phyloP scores from a whole-genome alignment of 2,888 invertebrate species.

The Prosopocoilus inquinatus region DNA sequence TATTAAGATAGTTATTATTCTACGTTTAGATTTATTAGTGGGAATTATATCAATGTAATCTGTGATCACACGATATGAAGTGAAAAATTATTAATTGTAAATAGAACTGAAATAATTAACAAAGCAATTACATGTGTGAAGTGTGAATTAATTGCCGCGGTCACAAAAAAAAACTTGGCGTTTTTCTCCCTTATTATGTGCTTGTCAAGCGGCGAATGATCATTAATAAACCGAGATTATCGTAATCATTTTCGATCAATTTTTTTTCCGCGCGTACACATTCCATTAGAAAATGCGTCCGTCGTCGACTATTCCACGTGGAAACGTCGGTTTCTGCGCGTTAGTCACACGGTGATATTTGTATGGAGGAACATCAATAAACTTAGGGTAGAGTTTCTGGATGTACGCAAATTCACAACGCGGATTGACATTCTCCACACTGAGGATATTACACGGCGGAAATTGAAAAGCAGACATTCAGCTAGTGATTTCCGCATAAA shows the following conservation, averaged over 20 bases:
- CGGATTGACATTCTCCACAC: slow-evolving; percentile 22
- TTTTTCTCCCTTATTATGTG: slow-evolving; percentile 4
- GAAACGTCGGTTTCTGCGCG: too few species aligned
- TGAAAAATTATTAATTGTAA: not conserved
- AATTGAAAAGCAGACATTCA: slow-evolving; percentile 44
- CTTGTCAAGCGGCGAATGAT: slow-evolving; percentile 3
- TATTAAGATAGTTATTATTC: too few species aligned
- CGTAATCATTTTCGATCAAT: slow-evolving; percentile 15
- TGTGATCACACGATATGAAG: not conserved
- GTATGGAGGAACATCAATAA: slow-evolving; percentile 8
- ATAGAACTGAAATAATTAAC: slow-evolving; percentile 5
- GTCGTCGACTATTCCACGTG: not conserved
- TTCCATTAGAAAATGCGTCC: not conserved
- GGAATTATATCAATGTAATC: slow-evolving; percentile 8
- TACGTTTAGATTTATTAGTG: not conserved
- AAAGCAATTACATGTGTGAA: slow-evolving; percentile 9
- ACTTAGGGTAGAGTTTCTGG: slow-evolving; percentile 9
- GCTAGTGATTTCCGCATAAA: slow-evolving; percentile 24
- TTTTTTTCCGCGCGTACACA: not conserved
- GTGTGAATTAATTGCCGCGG: slow-evolving; percentile 13
- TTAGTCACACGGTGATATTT: too few species aligned
- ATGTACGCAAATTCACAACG: slow-evolving; percentile 17
- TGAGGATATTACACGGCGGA: slow-evolving; percentile 41
- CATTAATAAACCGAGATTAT: slow-evolving; percentile 14
- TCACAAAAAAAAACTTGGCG: slow-evolving; percentile 5